Evolutionary conservation across 2,113 vertebrate genomes (phyloP).

Genomic region (Cyanocitta stelleri): DNA sequence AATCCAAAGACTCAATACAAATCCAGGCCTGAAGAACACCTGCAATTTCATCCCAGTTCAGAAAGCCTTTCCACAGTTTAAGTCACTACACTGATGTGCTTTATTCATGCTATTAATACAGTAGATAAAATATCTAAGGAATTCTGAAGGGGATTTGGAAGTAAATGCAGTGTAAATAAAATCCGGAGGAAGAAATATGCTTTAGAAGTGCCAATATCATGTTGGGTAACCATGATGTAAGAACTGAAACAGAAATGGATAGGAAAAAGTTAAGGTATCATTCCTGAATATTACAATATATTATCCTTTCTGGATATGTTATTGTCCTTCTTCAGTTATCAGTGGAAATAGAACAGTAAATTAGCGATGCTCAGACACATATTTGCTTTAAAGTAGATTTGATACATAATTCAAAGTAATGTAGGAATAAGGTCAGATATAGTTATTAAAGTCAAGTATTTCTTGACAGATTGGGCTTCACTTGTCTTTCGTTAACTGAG

Average conservation of each 20-base stretch:
- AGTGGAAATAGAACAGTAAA: neutral
- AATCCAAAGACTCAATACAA: neutral
- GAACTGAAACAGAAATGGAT: neutral
- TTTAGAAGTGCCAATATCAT: neutral
- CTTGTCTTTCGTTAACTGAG: neutral
- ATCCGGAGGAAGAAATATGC: fast-evolving
- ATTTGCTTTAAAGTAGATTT: neutral
- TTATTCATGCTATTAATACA: neutral
- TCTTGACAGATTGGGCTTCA: neutral
- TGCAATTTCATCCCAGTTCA: neutral
- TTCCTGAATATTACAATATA: neutral
- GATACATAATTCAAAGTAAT: neutral
- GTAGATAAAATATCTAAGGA: neutral
- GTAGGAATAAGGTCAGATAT: neutral
- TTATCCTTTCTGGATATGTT: neutral
- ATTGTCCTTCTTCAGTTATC: neutral
- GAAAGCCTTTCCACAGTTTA: neutral
- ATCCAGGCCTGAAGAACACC: neutral
- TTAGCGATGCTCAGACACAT: neutral
- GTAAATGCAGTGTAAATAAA: neutral
- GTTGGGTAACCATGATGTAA: neutral
- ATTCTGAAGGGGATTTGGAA: neutral
- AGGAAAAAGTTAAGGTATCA: neutral
- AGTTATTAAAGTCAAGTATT: neutral
- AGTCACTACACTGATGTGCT: neutral